Percentiles rank a stretch among this genome's conserved stretches.
Evolutionary conservation across 92 coral and sea anemone species (phyloP).

Genomic region (Muricea muricata): DNA sequence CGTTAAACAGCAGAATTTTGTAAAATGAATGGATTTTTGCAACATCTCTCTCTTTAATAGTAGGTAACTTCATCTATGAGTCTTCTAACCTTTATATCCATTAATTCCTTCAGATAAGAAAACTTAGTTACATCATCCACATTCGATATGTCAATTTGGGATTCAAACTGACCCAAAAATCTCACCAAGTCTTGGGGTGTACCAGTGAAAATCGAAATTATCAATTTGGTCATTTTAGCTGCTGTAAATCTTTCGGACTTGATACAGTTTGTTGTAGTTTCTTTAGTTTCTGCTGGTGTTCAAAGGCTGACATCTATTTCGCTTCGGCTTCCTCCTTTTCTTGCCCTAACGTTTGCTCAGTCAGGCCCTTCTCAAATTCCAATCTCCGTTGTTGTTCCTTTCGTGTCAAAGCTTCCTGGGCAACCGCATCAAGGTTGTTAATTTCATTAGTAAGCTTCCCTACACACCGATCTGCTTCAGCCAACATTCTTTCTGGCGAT

Average conservation of each 20-base stretch:
- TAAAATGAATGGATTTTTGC: no score
- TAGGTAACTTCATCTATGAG: no score
- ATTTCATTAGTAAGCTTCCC: constrained; percentile 12
- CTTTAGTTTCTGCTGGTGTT: background rate
- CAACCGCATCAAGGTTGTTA: background rate
- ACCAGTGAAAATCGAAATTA: background rate
- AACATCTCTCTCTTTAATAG: no score
- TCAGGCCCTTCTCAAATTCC: background rate
- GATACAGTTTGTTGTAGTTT: background rate
- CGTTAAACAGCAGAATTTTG: no score
- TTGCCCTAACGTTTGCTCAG: constrained; percentile 20
- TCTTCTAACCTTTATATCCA: no score
- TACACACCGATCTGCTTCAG: constrained; percentile 45
- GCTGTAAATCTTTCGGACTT: background rate
- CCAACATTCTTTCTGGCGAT: constrained; percentile 2
- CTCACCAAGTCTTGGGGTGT: background rate
- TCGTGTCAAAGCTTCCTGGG: background rate
- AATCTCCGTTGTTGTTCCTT: constrained; percentile 1
- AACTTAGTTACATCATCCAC: no score
- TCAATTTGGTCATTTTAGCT: background rate
- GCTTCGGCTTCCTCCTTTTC: constrained; percentile 42
- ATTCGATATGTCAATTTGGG: no score
- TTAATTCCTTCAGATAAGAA: no score
- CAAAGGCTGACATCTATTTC: background rate
- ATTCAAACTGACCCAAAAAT: no score